Conservation (phyloP, 2,888 invertebrate genomes). For the Morpho achilles region DNA sequence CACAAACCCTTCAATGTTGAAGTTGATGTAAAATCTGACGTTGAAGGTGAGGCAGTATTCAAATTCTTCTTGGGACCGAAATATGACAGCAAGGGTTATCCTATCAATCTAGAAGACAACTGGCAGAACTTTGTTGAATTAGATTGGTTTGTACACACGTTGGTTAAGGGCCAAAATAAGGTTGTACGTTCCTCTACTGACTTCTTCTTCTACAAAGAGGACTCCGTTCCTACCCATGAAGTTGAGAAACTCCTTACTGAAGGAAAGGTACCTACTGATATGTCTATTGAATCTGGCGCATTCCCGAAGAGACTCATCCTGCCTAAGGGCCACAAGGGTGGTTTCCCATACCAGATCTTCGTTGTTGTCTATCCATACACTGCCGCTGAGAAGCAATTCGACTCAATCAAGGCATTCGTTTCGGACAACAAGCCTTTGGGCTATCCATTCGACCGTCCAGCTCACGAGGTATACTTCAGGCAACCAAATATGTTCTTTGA, state of each 20-base stretch:
- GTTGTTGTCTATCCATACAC: constrained; percentile 80
- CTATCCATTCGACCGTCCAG: constrained; percentile 80
- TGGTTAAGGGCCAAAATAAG: constrained; percentile 81
- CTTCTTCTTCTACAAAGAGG: constrained; percentile 80
- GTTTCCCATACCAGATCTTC: constrained; percentile 82
- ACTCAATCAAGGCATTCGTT: constrained; percentile 43
- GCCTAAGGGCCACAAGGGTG: constrained; percentile 84
- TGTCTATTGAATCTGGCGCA: constrained; percentile 75
- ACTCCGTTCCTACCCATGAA: constrained; percentile 80
- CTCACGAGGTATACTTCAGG: constrained; percentile 58
- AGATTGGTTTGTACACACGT: constrained; percentile 79
- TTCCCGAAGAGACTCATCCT: constrained; percentile 84
- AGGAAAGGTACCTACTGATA: constrained; percentile 69
- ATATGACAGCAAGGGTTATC: constrained; percentile 78
- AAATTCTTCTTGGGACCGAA: constrained; percentile 85
- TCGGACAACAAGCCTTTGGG: constrained; percentile 75
- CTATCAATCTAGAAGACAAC: constrained; percentile 72
- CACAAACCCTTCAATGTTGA: constrained; percentile 83
- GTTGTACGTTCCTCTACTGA: constrained; percentile 83
- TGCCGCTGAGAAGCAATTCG: constrained; percentile 47
- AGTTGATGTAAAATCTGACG: constrained; percentile 80
- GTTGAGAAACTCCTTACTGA: constrained; percentile 80
- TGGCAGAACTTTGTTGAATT: constrained; percentile 81
- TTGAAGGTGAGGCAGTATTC: constrained; percentile 76
- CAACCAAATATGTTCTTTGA: constrained; percentile 81